Evolutionary conservation across 2,888 invertebrate species (phyloP), one percentile per base, ranked within the genome.

Genomic region (Mimas tiliae): DNA sequence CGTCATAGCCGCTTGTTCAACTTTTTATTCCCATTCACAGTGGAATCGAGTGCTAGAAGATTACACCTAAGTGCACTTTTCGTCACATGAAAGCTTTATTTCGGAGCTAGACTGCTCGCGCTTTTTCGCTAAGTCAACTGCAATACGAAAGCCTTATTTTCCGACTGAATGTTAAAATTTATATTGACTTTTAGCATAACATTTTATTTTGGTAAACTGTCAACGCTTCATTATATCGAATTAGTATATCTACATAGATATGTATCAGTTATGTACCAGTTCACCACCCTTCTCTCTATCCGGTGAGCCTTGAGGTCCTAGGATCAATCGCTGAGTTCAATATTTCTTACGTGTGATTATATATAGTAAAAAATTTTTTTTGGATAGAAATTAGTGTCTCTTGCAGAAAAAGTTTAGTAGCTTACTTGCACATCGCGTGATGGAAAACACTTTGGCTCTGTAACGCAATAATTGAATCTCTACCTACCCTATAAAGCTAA

Each of bases 1-100:
- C 42, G 58, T 58, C 45, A 48, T 63, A 64, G 55, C 53, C 14
- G 21, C 50, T 53, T 67, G 33, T 42, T 65, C 33, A 69, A 64
- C 47, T 65, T 64, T 47, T 51, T 53, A 50, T 27, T 63, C 34
- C 45, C 14, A 47, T 66, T 66, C 65, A 68, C 62, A 21, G 66
- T 65, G 69, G 70, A 69, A 70, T 62, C 62, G 63, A 63, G 42
- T 42, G 71, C 68, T 69, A 62, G 62, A 65, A 68, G 70, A 78
- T 75, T 72, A 76, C 72, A 68, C 68, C 38, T 58, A 58, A 73
- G 68, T 78, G 74, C 73, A 78, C 73, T 78, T 73, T 74, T 70
- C 69, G 70, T 63, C 62, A 68, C 70, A 68, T 66, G 69, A 70
- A 73, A 74, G 67, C 71, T 72, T 69, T 72, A 68, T 70, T 69